A percentile compares a stretch with the other conserved stretches of the same genome.
These are phyloP conservation scores for Aegithalos caudatus DNA, from an alignment of 2,113 vertebrate genomes.

Conservation along the genomic window DNA sequence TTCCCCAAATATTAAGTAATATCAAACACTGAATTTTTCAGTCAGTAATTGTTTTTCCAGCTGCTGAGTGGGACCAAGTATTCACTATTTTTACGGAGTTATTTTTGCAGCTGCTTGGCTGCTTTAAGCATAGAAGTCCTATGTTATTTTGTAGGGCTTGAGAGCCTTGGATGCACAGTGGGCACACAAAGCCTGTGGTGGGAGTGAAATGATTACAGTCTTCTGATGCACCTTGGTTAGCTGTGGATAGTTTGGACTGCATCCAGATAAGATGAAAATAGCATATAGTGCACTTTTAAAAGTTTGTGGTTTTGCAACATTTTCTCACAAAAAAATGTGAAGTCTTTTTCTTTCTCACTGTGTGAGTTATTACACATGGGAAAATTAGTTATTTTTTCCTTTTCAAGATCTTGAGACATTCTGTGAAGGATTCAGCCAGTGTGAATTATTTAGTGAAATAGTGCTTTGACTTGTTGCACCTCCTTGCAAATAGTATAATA, in stretches of 20 bases:
- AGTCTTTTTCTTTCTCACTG: constrained; percentile 14
- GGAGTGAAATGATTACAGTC: constrained; percentile 1
- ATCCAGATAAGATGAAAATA: constrained; percentile 29
- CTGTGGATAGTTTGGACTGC: constrained; percentile 12
- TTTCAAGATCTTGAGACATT: not conserved
- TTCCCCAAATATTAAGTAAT: constrained; percentile 38
- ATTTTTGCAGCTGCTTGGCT: constrained; percentile 47
- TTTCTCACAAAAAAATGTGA: constrained; percentile 19
- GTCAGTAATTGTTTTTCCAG: constrained; percentile 58
- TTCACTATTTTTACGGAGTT: constrained; percentile 48
- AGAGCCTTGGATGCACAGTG: not conserved
- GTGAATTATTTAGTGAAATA: constrained; percentile 24
- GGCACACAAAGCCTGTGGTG: not conserved
- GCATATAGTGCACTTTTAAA: not conserved
- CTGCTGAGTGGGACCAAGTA: not conserved
- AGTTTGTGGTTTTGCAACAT: constrained; percentile 33
- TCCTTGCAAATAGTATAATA: not conserved
- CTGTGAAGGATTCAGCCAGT: not conserved
- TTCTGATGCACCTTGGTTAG: constrained; percentile 19
- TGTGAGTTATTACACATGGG: constrained; percentile 10
- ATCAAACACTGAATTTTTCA: constrained; percentile 57
- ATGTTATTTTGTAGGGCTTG: not conserved
- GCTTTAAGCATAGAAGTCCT: not conserved
- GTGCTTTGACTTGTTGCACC: not conserved
- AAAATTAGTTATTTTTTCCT: constrained; percentile 37